These are phyloP conservation scores for Mola mola DNA, from an alignment of 2,113 vertebrate genomes.

Conservation along the genomic window DNA sequence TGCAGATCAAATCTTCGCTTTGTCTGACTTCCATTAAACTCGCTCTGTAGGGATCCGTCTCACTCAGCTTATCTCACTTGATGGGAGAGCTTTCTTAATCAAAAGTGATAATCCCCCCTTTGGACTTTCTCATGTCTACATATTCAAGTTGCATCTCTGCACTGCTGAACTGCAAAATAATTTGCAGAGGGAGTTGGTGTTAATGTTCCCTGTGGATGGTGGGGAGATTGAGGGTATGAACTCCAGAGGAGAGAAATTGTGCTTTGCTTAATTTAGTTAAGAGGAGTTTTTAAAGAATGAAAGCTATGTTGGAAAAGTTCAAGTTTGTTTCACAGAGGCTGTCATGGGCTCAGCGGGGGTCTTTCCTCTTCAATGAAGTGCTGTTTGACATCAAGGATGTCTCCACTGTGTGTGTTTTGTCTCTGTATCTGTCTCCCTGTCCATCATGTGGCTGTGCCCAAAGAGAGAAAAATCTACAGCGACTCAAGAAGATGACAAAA, in stretches of 20 bases:
- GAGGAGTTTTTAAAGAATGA: conserved; percentile 7
- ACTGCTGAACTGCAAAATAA: conserved; percentile 17
- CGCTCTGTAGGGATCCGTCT: conserved; percentile 29
- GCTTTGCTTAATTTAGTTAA: conserved; percentile 6
- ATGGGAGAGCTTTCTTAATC: conserved; percentile 25
- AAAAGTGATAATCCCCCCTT: conserved; percentile 28
- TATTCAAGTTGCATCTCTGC: conserved; percentile 9
- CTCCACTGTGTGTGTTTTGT: too few species aligned
- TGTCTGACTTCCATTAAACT: conserved; percentile 26
- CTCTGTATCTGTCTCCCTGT: too few species aligned
- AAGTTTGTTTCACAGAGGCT: neutral
- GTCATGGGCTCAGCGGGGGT: neutral
- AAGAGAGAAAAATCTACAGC: too few species aligned
- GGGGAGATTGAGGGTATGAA: conserved; percentile 26
- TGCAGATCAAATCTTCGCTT: too few species aligned
- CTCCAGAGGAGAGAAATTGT: neutral
- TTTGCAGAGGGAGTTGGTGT: neutral
- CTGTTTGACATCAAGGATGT: too few species aligned
- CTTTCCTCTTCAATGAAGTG: too few species aligned
- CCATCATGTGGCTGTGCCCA: too few species aligned
- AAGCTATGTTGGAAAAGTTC: conserved; percentile 15
- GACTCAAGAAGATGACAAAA: too few species aligned
- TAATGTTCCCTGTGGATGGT: conserved; percentile 6
- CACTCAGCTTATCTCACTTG: conserved; percentile 9
- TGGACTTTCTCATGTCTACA: neutral